These are phyloP conservation scores for Platichthys flesus DNA, from an alignment of 2,113 vertebrate genomes.

Conservation along the genomic window DNA sequence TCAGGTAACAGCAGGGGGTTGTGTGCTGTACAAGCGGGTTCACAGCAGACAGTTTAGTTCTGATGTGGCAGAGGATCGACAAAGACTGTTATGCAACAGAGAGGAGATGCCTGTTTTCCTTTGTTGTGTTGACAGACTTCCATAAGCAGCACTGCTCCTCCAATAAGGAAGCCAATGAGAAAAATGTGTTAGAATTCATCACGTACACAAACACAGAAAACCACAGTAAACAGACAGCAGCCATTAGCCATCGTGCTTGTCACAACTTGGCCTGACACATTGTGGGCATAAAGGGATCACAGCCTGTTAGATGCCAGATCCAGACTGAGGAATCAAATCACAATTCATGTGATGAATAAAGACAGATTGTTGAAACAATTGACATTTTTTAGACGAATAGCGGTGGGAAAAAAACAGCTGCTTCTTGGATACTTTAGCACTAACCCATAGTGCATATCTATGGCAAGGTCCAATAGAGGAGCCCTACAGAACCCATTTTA, in stretches of 20 bases:
- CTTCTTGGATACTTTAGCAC: background rate
- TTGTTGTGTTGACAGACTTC: slow-evolving; percentile 47
- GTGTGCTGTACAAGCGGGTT: slow-evolving; percentile 26
- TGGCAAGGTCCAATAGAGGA: no score
- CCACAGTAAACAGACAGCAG: slow-evolving; percentile 29
- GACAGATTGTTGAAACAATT: slow-evolving; percentile 52
- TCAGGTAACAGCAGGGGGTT: slow-evolving; percentile 11
- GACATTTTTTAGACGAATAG: slow-evolving; percentile 14
- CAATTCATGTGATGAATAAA: slow-evolving; percentile 43
- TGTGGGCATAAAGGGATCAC: slow-evolving; percentile 35
- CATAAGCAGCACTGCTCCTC: slow-evolving; percentile 31
- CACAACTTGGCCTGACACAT: slow-evolving; percentile 27
- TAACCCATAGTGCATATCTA: no score
- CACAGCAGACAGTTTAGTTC: slow-evolving; percentile 37
- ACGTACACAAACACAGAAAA: slow-evolving; percentile 25
- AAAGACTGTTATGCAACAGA: background rate
- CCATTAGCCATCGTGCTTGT: slow-evolving; percentile 23
- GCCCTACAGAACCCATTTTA: no score
- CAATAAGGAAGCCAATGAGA: slow-evolving; percentile 38
- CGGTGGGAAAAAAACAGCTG: background rate
- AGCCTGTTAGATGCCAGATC: slow-evolving; percentile 31
- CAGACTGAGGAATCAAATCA: slow-evolving; percentile 34
- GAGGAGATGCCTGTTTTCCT: slow-evolving; percentile 26
- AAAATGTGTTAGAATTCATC: slow-evolving; percentile 44
- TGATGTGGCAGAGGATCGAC: slow-evolving; percentile 33